phyloP scores from a whole-genome alignment of 2,797 vertebrate species.

The Malurus leucopterus region DNA sequence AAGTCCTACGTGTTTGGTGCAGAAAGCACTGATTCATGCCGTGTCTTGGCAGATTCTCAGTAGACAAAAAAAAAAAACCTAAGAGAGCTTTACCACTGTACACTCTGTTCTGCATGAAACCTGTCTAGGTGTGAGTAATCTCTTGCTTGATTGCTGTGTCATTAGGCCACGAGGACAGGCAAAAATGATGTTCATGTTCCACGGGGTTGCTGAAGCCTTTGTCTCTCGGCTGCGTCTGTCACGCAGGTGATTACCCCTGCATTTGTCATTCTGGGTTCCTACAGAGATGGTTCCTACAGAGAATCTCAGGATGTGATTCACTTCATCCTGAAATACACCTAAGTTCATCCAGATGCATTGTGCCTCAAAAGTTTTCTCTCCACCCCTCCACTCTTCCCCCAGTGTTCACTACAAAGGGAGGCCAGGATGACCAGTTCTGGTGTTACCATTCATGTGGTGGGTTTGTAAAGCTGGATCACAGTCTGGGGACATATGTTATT shows the following conservation, averaged over 20 bases:
- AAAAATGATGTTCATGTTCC: not conserved
- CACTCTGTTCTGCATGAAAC: not conserved
- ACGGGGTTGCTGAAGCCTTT: not conserved
- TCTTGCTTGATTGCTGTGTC: not conserved
- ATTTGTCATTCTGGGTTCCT: not conserved
- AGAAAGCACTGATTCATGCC: not conserved
- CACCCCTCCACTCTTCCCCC: no score
- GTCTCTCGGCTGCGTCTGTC: not conserved
- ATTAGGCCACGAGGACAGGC: not conserved
- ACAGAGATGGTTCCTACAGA: not conserved
- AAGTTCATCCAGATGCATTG: not conserved
- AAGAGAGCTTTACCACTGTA: not conserved
- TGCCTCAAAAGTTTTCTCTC: not conserved
- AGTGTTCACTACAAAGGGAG: not conserved
- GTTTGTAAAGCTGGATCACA: not conserved
- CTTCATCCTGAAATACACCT: not conserved
- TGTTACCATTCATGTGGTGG: not conserved
- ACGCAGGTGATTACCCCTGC: not conserved
- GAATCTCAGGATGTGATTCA: not conserved
- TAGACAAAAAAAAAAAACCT: not conserved
- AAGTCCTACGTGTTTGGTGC: accelerated
- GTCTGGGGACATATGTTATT: not conserved
- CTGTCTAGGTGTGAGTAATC: not conserved
- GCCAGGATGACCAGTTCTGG: not conserved
- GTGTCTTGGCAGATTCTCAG: not conserved